Evolutionary conservation across 2,888 invertebrate species (phyloP), one percentile per base, ranked within the genome.

Genomic region (Chaetoderma sp.): DNA sequence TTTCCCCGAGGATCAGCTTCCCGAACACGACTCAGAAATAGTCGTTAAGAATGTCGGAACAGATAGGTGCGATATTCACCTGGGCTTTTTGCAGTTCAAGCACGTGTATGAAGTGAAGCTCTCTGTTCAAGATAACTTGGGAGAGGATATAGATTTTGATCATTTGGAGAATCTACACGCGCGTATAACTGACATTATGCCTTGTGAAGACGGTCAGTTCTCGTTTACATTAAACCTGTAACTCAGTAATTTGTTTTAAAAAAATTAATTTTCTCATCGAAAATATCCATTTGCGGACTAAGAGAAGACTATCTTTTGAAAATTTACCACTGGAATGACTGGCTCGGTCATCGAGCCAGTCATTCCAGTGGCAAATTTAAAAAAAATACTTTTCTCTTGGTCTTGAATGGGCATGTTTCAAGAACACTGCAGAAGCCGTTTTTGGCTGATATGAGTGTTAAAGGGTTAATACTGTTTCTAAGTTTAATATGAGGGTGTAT

Each of bases 81-180:
- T 86, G 10, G 86, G 86, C 16, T 86, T 86, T 70, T 75, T 87
- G n/a, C 83, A 87, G 72, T 67, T 86, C 28, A 68, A 77, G 33
- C 86, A 86, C 68, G 71, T 77, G 28, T 87, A 87, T 65, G 78
- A 82, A 64, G 73, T 86, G 25, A 67, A 63, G 27, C 79, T 86
- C 61, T 63, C 61, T 28, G 68, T 84, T 28, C 65, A 71, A 18
- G 81, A 82, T 67, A 65, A 72, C 25, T 70, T 82, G 27, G 78
- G 78, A 27, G 73, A 79, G 60, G 81, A 83, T 33, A 57, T 83
- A 0, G 67, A 39, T 33, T 71, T 71, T 60, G 81, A 84, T 60
- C 80, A 81, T 0, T 68, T 81, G 49, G 75, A 81, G 61, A 84
- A 78, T 68, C 73, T 83, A 1, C 72, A 79, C 69, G 78, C 75